Percentiles rank a stretch among this genome's conserved stretches.
These are phyloP conservation scores for Podarcis lilfordi DNA, from an alignment of 2,797 vertebrate species.

Conservation along the genomic window DNA sequence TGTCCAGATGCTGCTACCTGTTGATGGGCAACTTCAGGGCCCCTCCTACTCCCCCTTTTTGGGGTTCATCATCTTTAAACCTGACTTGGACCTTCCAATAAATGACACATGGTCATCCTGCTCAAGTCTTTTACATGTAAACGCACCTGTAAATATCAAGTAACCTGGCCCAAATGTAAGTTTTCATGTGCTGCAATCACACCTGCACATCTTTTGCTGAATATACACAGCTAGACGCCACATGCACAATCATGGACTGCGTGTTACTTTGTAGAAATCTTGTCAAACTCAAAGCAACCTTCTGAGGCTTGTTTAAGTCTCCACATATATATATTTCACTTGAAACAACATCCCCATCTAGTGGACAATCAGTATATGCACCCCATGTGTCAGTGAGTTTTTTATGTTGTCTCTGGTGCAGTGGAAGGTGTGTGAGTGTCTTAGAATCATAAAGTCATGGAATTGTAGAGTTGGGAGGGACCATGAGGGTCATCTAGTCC, in stretches of 20 bases:
- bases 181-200: neutral
- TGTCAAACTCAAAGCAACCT: neutral
- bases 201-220: neutral
- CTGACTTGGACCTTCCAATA: no score
- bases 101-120: no score
- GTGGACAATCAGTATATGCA: neutral
- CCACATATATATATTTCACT: neutral
- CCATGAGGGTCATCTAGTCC: no score
- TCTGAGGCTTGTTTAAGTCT: fast-evolving
- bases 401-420: neutral
- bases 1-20: no score
- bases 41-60: no score
- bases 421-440: neutral
- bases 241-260: neutral
- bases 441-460: neutral
- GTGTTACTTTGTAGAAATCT: neutral
- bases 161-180: no score
- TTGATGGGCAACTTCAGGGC: no score
- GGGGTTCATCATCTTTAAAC: no score
- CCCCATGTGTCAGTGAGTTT: neutral
- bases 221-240: neutral
- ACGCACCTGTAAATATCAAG: no score
- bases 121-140: no score
- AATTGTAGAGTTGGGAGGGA: no score
- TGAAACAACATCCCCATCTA: slow-evolving; percentile 63